Evolutionary conservation across 2,797 vertebrate genomes (phyloP).

Genomic region (Fistularia tabacaria): DNA sequence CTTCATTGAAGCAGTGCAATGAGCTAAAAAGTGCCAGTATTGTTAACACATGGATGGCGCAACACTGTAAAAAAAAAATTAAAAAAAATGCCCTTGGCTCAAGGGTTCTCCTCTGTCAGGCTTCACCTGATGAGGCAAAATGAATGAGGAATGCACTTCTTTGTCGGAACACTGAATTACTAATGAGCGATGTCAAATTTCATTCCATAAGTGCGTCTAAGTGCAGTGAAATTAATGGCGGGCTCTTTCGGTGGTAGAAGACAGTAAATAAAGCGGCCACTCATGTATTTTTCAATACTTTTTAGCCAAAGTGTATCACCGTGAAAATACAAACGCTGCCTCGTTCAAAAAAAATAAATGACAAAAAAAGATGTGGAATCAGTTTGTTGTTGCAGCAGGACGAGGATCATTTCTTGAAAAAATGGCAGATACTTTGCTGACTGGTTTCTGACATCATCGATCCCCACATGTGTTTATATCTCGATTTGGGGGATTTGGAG

Average conservation of each 20-base stretch:
- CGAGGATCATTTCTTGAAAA: no score
- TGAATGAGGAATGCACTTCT: constrained; percentile 44
- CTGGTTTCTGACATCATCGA: no score
- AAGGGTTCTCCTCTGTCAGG: constrained; percentile 18
- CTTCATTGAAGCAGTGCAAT: constrained; percentile 14
- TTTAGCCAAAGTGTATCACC: no score
- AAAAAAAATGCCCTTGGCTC: constrained; percentile 3
- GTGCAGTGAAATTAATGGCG: constrained; percentile 23
- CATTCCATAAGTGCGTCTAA: constrained; percentile 33
- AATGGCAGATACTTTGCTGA: no score
- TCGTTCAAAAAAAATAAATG: no score
- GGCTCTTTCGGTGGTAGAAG: constrained; percentile 16
- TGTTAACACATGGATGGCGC: constrained; percentile 1
- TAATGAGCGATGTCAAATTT: constrained; percentile 56
- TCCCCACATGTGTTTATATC: no score
- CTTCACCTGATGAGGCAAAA: constrained; percentile 11
- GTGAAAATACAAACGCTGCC: no score
- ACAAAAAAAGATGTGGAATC: no score
- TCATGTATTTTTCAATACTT: constrained; percentile 1
- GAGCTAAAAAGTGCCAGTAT: constrained; percentile 2
- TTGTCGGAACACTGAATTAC: constrained; percentile 52
- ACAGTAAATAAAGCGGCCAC: constrained; percentile 17
- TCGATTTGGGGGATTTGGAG: no score
- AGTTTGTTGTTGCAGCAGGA: no score
- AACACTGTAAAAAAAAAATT: constrained; percentile 18